Evolutionary conservation across 2,797 vertebrate species (phyloP).

Genomic region (Clamator glandarius): DNA sequence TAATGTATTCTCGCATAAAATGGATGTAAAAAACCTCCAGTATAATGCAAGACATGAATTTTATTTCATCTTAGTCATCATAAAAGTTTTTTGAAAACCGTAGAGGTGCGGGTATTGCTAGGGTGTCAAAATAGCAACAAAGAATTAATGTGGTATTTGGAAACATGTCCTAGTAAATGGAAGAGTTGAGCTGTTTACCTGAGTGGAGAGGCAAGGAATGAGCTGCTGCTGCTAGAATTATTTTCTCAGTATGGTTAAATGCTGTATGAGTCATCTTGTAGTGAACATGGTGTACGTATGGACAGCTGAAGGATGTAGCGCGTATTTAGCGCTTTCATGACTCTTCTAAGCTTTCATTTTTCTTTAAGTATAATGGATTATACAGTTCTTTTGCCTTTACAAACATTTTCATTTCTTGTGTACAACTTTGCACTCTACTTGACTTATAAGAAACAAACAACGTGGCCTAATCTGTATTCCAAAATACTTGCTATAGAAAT

Average conservation of each 20-base stretch:
- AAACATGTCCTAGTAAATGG: background rate
- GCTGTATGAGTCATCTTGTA: background rate
- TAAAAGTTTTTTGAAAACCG: background rate
- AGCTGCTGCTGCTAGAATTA: background rate
- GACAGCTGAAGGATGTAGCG: background rate
- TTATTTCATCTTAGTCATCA: background rate
- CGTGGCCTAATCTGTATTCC: constrained; percentile 23
- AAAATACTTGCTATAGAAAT: background rate
- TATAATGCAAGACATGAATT: background rate
- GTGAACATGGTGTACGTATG: background rate
- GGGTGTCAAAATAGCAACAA: background rate
- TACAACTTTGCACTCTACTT: background rate
- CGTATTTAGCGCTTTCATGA: background rate
- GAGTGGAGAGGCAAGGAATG: background rate
- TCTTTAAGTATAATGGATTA: background rate
- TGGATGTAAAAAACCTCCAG: background rate
- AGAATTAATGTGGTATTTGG: background rate
- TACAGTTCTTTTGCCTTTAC: background rate
- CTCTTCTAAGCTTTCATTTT: background rate
- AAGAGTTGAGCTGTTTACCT: background rate
- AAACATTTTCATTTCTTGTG: constrained; percentile 1
- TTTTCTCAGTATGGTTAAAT: background rate
- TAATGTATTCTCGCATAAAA: constrained; percentile 3
- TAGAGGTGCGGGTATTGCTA: background rate
- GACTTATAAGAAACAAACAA: background rate